Evolutionary conservation across 1,140 invertebrate species (phyloP).

Genomic region (Zaprionus nigranus): DNA sequence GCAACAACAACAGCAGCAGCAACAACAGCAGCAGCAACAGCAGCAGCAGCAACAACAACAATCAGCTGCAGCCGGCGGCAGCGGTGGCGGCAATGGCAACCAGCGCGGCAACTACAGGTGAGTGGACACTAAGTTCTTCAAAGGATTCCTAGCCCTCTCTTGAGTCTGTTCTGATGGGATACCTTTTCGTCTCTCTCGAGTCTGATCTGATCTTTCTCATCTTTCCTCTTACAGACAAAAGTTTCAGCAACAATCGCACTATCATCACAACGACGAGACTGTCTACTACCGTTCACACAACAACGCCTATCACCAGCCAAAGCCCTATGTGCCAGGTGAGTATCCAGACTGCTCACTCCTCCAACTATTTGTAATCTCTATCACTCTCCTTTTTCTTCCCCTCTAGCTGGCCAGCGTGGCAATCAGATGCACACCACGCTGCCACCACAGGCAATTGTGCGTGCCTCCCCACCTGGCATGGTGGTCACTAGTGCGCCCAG

Average conservation of each 20-base stretch:
- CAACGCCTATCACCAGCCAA: slow-evolving; percentile 81
- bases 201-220: not conserved
- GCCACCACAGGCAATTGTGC: slow-evolving; percentile 77
- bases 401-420: slow-evolving; percentile 73
- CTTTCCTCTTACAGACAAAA: slow-evolving; percentile 62
- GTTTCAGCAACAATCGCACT: slow-evolving; percentile 82
- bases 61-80: slow-evolving; percentile 50
- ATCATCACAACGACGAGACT: slow-evolving; percentile 83
- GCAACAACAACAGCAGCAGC: slow-evolving; percentile 56
- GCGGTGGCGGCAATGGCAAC: slow-evolving; percentile 63
- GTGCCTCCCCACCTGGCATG: slow-evolving; percentile 75
- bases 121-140: not conserved
- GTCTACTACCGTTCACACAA: slow-evolving; percentile 83
- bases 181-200: no score
- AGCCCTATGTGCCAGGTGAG: slow-evolving; percentile 83
- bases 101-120: slow-evolving; percentile 77
- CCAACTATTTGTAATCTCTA: not conserved
- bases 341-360: not conserved
- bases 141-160: no score
- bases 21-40: slow-evolving; percentile 45
- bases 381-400: not conserved
- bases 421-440: slow-evolving; percentile 78
- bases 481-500: slow-evolving; percentile 73
- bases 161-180: not conserved
- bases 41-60: slow-evolving; percentile 16